Evolutionary conservation across 2,113 vertebrate species (phyloP).

Genomic region (Osmerus mordax): DNA sequence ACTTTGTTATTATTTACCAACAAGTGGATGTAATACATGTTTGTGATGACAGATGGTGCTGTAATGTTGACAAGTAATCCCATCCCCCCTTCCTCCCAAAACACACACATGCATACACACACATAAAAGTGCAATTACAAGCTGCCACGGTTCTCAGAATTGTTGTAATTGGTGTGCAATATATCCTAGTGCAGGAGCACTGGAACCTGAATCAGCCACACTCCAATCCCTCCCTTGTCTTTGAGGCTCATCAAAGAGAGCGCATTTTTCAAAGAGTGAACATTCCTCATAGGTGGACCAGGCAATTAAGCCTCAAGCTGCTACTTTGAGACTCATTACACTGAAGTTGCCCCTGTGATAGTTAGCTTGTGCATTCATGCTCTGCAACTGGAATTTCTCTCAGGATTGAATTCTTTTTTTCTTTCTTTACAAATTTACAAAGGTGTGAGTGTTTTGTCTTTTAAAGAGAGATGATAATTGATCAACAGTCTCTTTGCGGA

Average conservation of each 20-base stretch:
- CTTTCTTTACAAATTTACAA: background rate
- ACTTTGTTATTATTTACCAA: too few species aligned
- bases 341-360: background rate
- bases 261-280: background rate
- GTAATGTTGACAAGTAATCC: too few species aligned
- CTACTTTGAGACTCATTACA: background rate
- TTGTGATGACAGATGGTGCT: too few species aligned
- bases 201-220: background rate
- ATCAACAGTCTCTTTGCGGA: background rate
- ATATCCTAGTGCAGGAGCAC: background rate
- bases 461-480: background rate
- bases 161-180: too few species aligned
- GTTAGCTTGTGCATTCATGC: background rate
- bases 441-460: background rate
- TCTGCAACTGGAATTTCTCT: background rate
- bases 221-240: background rate
- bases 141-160: too few species aligned
- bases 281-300: background rate
- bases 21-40: too few species aligned
- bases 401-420: background rate
- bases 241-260: background rate
- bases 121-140: too few species aligned
- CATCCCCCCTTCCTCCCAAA: too few species aligned
- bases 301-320: slow-evolving; percentile 2
- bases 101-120: too few species aligned